Conservation (phyloP, 2,113 vertebrate genomes). For the Heloderma charlesbogerti region DNA sequence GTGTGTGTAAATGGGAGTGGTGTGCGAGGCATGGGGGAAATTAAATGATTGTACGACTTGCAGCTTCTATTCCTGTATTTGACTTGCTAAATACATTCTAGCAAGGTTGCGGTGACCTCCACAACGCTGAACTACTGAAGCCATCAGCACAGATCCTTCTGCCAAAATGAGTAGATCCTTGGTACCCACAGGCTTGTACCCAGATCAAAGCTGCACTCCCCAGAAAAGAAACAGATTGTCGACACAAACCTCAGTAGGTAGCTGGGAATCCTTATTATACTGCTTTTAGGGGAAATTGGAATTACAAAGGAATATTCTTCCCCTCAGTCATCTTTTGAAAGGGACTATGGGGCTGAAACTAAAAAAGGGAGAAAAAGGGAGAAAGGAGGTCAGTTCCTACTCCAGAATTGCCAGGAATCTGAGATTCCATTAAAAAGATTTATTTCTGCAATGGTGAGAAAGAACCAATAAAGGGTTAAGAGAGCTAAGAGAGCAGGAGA, state of each 20-base stretch:
- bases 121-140: background rate
- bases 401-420: background rate
- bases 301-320: background rate
- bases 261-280: background rate
- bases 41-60: background rate
- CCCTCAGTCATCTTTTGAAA: background rate
- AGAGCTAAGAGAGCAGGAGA: background rate
- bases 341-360: background rate
- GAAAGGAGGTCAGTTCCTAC: background rate
- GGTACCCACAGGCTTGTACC: background rate
- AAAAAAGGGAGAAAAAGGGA: background rate
- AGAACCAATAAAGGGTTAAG: too few species aligned
- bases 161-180: background rate
- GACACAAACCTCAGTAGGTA: background rate
- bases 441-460: background rate
- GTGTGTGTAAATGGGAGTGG: background rate
- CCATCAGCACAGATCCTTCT: background rate
- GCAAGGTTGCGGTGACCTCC: constrained; percentile 1
- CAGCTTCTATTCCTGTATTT: constrained; percentile 14
- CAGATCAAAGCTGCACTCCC: background rate
- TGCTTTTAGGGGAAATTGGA: background rate
- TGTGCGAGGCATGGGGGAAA: background rate
- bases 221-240: background rate
- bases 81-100: background rate
- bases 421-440: background rate